A percentile compares a stretch with the other conserved stretches of the same genome.
Evolutionary conservation across 2,888 invertebrate genomes (phyloP).

Genomic region (Eilema sororculum): DNA sequence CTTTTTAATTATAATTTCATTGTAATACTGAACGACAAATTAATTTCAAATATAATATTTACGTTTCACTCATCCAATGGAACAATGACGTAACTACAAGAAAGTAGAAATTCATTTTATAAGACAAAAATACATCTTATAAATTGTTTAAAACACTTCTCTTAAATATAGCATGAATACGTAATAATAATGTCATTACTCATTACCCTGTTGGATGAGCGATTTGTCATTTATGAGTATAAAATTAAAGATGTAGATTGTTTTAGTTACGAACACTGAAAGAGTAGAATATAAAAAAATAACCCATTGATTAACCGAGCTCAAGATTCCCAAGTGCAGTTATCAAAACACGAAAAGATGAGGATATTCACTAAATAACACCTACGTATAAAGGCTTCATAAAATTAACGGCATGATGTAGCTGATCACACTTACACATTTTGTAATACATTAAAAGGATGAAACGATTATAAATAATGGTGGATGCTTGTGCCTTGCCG

Average conservation of each 20-base stretch:
- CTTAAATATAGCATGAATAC: neutral
- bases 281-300: neutral
- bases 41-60: slow-evolving; percentile 35
- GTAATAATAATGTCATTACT: neutral
- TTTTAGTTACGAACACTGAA: neutral
- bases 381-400: slow-evolving; percentile 17
- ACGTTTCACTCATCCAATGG: neutral
- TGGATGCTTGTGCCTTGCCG: slow-evolving; percentile 17
- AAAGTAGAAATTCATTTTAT: neutral
- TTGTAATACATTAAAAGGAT: neutral
- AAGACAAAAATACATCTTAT: neutral
- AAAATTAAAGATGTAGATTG: neutral
- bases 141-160: neutral
- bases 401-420: slow-evolving; percentile 18
- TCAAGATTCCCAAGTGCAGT: slow-evolving; percentile 19
- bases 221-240: slow-evolving; percentile 3
- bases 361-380: slow-evolving; percentile 27
- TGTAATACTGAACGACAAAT: slow-evolving; percentile 64
- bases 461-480: neutral
- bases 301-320: slow-evolving; percentile 21
- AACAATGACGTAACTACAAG: neutral
- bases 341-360: slow-evolving; percentile 18
- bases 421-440: slow-evolving; percentile 14
- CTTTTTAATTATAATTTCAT: slow-evolving; percentile 59
- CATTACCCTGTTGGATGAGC: slow-evolving; percentile 16